Percentiles rank a stretch among this genome's conserved stretches.
These are phyloP conservation scores for Anarhynchus alexandrinus DNA, from an alignment of 2,113 vertebrate genomes.

Conservation along the genomic window DNA sequence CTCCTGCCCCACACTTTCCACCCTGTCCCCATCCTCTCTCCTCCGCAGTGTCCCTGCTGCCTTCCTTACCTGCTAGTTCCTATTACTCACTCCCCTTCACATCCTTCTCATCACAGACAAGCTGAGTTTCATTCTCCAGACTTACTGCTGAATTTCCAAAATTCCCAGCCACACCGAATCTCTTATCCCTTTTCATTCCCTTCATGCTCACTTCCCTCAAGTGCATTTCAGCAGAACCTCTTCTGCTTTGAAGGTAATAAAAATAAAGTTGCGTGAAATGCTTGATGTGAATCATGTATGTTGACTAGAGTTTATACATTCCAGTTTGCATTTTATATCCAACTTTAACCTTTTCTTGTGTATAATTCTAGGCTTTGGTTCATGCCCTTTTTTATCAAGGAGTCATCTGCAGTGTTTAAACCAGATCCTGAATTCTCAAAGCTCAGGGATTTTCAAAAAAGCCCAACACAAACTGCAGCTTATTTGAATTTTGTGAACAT, in stretches of 20 bases:
- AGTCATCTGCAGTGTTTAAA: background rate
- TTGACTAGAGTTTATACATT: background rate
- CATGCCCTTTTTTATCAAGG: background rate
- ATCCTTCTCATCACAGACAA: background rate
- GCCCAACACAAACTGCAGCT: background rate
- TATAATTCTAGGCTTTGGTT: background rate
- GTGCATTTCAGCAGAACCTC: background rate
- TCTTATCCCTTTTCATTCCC: background rate
- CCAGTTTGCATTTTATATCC: background rate
- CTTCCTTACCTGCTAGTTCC: background rate
- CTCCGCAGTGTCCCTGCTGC: background rate
- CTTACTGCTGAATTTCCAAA: background rate
- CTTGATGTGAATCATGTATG: background rate
- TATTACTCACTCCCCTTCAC: background rate
- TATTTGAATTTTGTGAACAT: background rate
- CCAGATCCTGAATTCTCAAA: background rate
- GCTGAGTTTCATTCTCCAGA: background rate
- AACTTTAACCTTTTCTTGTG: background rate
- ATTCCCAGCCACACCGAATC: fast-evolving
- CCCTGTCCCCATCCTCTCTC: background rate
- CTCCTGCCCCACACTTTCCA: background rate
- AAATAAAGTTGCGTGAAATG: background rate
- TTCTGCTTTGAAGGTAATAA: background rate
- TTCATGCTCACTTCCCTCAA: background rate
- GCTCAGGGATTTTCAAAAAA: background rate